Evolutionary conservation across 1,140 invertebrate species (phyloP), one percentile per base, ranked within the genome.

Genomic region (Brachionus rubens): DNA sequence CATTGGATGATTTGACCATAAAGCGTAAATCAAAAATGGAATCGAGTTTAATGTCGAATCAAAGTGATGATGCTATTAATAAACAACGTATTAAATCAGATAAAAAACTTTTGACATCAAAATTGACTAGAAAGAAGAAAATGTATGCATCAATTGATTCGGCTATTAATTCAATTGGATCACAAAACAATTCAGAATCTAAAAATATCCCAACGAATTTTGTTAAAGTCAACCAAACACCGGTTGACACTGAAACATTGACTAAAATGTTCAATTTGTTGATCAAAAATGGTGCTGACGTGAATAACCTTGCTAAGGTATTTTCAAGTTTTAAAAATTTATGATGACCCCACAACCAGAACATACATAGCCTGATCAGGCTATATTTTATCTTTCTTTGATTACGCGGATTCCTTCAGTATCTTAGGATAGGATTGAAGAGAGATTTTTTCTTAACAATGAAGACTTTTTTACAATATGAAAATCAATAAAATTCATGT

Each of bases 211-310:
- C 30, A 16, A n/a, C 36, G 19, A 65, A 19, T 19, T 21, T 43
- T 43, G 59, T 65, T 26, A 65, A 43, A 65, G 40, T 43, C 3
- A 65, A 65, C 26, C 68, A 72, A 54, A 24, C 9, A 21, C 68
- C 46, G 2, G 41, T 72, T 4, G 21, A 72, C n/a, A 21, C 43
- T 26, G 68, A 50, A 2, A 50, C 33, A 26, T 40, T 72, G 28
- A 24, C 19, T 14, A 36, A 36, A 72, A 72, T 72, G 68, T 14
- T 72, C 24, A 33, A 72, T 12, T 54, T 48, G 12, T 54, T 72
- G n/a, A 54, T 72, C 4, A 21, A 16, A 41, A 72, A 72, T 21
- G 68, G 68, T 2, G 68, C 68, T 54, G 50, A 72, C 50, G 19
- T 72, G 16, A 50, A 72, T 33, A 36, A n/a, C 3, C n/a, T 72